These are phyloP conservation scores for Chrysina gloriosa DNA, from an alignment of 2,888 invertebrate species.

Conservation along the genomic window DNA sequence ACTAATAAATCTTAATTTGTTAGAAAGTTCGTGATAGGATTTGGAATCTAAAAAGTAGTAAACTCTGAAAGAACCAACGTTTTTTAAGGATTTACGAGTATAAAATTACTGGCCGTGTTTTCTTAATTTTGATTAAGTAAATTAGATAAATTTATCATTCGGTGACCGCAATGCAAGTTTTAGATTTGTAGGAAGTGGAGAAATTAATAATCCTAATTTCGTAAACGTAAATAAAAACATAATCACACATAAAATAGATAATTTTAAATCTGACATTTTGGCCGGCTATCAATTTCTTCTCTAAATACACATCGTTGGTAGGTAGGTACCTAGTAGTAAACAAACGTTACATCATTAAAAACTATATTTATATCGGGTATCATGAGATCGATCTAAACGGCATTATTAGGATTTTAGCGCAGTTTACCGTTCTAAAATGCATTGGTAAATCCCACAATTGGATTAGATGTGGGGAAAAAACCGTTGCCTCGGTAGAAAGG, in stretches of 20 bases:
- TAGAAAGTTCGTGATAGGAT: not conserved
- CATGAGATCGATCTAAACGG: not conserved
- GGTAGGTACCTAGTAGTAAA: conserved; percentile 1
- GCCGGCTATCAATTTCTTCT: not conserved
- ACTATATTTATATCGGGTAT: conserved; percentile 19
- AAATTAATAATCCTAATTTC: conserved; percentile 9
- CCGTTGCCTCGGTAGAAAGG: not conserved
- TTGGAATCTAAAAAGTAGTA: no score
- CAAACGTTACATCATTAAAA: conserved; percentile 18
- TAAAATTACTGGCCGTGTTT: no score
- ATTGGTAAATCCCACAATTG: not conserved
- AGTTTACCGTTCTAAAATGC: not conserved
- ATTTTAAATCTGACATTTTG: conserved; percentile 21
- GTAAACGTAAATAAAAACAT: no score
- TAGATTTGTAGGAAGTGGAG: not conserved
- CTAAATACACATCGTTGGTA: not conserved
- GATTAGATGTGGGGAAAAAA: not conserved
- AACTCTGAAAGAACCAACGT: no score
- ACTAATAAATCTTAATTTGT: conserved; percentile 1
- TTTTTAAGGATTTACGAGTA: no score
- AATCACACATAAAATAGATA: conserved; percentile 11
- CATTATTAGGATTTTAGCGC: not conserved
- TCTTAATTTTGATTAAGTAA: no score
- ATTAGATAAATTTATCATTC: no score
- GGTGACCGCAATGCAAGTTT: no score